Base-by-base conservation (phyloP, 2,888 invertebrate species). In the Oligia strigilis region DNA sequence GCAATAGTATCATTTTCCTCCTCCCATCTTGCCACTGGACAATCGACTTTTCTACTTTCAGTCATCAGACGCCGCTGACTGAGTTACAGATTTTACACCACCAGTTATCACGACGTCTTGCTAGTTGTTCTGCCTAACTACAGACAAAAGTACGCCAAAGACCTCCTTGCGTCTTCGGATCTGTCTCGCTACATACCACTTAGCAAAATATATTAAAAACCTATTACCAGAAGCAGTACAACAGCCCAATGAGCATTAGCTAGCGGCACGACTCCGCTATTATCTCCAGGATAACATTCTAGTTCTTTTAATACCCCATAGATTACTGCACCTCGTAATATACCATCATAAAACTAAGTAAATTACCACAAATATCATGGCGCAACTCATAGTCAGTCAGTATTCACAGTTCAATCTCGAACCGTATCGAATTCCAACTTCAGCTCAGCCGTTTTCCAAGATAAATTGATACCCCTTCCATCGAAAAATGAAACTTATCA, bases 371-470 rank as follows among this genome's bases (percentile, higher is more conserved):
- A 88, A 87, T 88, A 89, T 82, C 78, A 84, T 74, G 65, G 65
- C 69, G 76, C 83, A 78, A 86, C 78, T 85, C 80, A 81, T 78
- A 84, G 85, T 80, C 84, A 86, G 81, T 87, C 80, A 85, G 84
- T 87, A 89, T 85, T 87, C 87, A 84, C 87, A 86, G 86, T 88
- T 90, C 88, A 88, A 90, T 89, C 85, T 87, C 83, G 66, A 80
- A 87, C 91, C 92, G 84, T 87, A 84, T 85, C 92, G 88, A 93
- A 93, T 92, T 88, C 80, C 82, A 84, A 81, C 87, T 89, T 81
- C 88, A 90, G 86, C 84, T 84, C 83, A 87, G 87, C 83, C 77
- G 81, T 87, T 81, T 77, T 81, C 84, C 86, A 88, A 55, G 79
- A 87, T 85, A 83, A 83, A 75, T 73, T 70, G 72, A 74, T 36